Base-by-base conservation (phyloP, 2,888 invertebrate genomes). In the Pandemis corylana region DNA sequence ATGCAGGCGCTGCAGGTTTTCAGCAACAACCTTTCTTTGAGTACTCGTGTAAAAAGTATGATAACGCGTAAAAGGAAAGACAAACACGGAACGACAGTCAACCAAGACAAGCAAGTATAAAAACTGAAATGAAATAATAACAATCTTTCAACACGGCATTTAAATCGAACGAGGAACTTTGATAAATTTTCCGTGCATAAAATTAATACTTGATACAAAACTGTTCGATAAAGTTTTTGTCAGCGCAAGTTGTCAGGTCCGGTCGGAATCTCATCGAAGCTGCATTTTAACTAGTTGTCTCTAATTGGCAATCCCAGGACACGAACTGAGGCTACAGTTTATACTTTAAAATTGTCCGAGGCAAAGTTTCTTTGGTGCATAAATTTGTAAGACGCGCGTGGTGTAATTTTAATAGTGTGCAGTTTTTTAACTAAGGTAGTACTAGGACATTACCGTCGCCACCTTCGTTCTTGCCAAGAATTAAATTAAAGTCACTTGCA, bases 201-300 rank as follows among this genome's bases (percentile, higher is more conserved):
- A 69, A 73, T 64, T 65, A 69, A 73, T 73, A 69, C 70, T 71
- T 67, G 36, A 68, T 67, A 75, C 68, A 70, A 71, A 75, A 75
- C 53, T 67, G 53, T 63, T 67, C 62, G 62, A 71, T 59, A 67
- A 68, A 68, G 68, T 71, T 75, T 75, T 77, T 77, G 72, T 77
- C 72, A 42, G 62, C 59, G 28, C 71, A 75, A 78, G 78, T 78
- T 77, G 69, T 65, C 73, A 75, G 77, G 77, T 78, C 75, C 73
- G 78, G 80, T 76, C 77, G 76, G 82, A 81, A 82, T 81, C 81
- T 83, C 85, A 83, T 85, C 83, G 82, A 77, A 77, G 78, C 79
- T 84, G 82, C 83, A 84, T 87, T 87, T 86, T 85, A 87, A 85
- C 82, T 85, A 85, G 82, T 84, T 84, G 81, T 77, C 80, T 76